Evolutionary conservation across 2,797 vertebrate genomes (phyloP), one percentile per base, ranked within the genome.

Genomic region (Eulemur mongoz): DNA sequence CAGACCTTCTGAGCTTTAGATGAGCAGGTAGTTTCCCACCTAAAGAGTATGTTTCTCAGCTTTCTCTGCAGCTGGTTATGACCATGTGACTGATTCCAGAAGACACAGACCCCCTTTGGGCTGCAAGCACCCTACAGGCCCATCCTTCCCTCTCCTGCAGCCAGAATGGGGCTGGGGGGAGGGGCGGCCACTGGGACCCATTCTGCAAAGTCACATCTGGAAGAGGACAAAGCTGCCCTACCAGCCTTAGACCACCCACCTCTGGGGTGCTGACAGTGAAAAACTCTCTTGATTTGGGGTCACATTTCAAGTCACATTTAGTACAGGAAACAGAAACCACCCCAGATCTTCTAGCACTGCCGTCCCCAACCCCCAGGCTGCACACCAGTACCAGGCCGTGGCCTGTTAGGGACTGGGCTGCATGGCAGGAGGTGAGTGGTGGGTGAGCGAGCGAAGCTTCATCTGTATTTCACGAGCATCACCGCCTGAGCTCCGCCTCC

Each of bases 1-100:
- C 1, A 50, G 30, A 54, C 40, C 54, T 25, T 11, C 0, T 5
- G 30, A 23, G 54, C 30, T 4, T 6, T 5, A 9, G 23, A 25
- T 4, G 4, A 22, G 18, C 2, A 13, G 12, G 10, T 0, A 23
- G 12, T 17, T 35, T 76, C 25, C 59, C 7, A 5, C 13, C 10
- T n/a, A 10, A 13, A 57, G 38, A 13, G 40, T 0, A 10, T 0
- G 9, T 7, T 52, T 35, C 50, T 23, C 32, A 1, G n/a, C 52
- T 1, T 25, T 4, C 61, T 50, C 2, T 20, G 14, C 67, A 48
- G 67, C 17, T 35, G 3, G 11, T 11, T 40, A 43, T 11, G 27
- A 18, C 25, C 7, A 8, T 0, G 3, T 23, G 20, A 35, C 63
- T n/a, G 32, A 13, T 35, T 52, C 3, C 20, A 20, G 0, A 11